These are phyloP conservation scores for Glossophaga mutica DNA, from an alignment of 2,797 vertebrate genomes.

Conservation along the genomic window DNA sequence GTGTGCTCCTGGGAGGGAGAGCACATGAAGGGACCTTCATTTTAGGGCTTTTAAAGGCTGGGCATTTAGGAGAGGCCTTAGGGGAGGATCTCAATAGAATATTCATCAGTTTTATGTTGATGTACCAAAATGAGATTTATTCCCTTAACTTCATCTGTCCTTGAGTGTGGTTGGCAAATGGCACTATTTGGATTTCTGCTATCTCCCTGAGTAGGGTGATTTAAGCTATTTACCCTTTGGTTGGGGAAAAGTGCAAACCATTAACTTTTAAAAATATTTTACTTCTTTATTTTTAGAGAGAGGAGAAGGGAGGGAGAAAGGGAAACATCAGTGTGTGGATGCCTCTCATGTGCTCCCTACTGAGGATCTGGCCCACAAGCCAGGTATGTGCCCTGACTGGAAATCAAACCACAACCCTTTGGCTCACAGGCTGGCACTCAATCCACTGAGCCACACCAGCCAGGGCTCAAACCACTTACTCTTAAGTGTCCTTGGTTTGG, in stretches of 20 bases:
- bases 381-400: too few relatives aligned
- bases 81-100: not conserved
- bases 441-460: too few relatives aligned
- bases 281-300: too few relatives aligned
- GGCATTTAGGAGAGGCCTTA: not conserved
- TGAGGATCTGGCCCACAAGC: too few relatives aligned
- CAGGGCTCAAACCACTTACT: not conserved
- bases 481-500: not conserved
- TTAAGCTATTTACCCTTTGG: not conserved
- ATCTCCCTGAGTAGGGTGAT: not conserved
- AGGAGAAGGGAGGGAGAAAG: too few relatives aligned
- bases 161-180: not conserved
- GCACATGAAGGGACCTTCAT: not conserved
- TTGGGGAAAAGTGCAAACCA: not conserved
- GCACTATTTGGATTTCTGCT: not conserved
- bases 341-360: too few relatives aligned
- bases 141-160: not conserved
- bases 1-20: not conserved
- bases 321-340: too few relatives aligned
- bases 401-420: too few relatives aligned
- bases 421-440: too few relatives aligned
- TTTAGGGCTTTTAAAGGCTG: not conserved
- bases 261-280: not conserved
- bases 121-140: not conserved
- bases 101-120: not conserved